Percentiles rank a stretch among this genome's conserved stretches.
Conservation (phyloP, 2,797 vertebrate genomes). For the Chromobotia macracanthus region DNA sequence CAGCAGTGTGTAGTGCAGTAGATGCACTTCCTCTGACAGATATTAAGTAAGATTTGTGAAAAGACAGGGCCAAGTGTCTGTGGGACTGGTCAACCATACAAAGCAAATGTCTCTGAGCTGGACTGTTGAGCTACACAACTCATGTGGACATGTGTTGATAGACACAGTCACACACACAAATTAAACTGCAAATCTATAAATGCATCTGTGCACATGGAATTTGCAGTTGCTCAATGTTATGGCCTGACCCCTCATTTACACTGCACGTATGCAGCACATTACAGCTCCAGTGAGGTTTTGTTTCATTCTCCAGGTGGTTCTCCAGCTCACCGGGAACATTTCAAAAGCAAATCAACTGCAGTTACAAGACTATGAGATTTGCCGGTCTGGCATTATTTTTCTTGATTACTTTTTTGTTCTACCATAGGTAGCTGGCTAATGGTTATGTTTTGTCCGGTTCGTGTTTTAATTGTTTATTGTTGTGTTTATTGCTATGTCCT, state of each 20-base stretch:
- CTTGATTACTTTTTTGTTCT: too few species aligned
- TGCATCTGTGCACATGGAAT: neutral
- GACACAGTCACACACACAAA: neutral
- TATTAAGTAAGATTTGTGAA: slow-evolving; percentile 2
- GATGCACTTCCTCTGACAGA: neutral
- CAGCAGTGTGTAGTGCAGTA: slow-evolving; percentile 11
- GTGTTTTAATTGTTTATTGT: too few species aligned
- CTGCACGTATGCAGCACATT: too few species aligned
- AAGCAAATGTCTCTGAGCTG: slow-evolving; percentile 8
- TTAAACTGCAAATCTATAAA: neutral
- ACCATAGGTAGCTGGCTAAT: too few species aligned
- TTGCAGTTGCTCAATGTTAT: neutral
- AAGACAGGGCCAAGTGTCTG: slow-evolving; percentile 23
- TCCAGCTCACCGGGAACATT: too few species aligned
- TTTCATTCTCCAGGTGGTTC: too few species aligned
- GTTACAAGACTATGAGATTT: too few species aligned
- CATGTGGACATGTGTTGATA: slow-evolving; percentile 23
- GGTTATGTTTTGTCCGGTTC: too few species aligned
- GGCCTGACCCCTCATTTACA: neutral
- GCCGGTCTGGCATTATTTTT: too few species aligned
- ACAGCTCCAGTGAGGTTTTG: too few species aligned
- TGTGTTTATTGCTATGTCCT: too few species aligned
- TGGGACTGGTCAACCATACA: slow-evolving; percentile 15
- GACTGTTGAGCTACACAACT: neutral
- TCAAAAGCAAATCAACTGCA: too few species aligned